phyloP scores from a whole-genome alignment of 2,113 vertebrate species.

The Anthoscopus minutus region DNA sequence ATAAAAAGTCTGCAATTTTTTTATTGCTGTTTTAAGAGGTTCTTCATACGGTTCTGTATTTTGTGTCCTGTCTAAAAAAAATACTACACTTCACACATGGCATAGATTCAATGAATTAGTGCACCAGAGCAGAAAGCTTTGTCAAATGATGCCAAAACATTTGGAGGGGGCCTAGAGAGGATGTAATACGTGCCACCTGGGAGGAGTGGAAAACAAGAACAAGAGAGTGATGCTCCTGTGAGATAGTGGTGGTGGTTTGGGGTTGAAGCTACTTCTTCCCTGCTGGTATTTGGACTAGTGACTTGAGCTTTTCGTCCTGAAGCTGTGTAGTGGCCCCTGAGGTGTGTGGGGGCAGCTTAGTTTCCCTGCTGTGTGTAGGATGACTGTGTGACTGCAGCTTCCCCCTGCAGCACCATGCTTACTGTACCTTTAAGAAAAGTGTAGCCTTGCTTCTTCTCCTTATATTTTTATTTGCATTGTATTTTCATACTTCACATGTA shows the following conservation, averaged over 20 bases:
- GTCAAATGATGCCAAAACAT: neutral
- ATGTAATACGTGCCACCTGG: neutral
- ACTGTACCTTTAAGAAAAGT: neutral
- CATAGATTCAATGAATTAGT: neutral
- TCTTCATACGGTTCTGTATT: neutral
- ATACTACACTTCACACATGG: fast-evolving
- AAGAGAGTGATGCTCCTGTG: neutral
- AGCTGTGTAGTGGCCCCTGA: neutral
- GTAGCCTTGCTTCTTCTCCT: neutral
- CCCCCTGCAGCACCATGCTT: neutral
- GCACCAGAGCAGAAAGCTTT: neutral
- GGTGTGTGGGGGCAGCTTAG: neutral
- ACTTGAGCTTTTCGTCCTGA: neutral
- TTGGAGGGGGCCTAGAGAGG: neutral
- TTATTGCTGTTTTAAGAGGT: neutral
- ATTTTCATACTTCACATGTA: neutral
- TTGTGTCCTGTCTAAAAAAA: neutral
- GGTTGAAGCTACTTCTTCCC: neutral
- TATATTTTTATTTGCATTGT: neutral
- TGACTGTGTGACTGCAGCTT: neutral
- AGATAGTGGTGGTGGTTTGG: neutral
- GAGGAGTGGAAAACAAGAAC: neutral
- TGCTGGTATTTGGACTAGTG: neutral
- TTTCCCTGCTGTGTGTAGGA: neutral
- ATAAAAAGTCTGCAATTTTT: neutral